Evolutionary conservation across 2,113 vertebrate genomes (phyloP), one percentile per base, ranked within the genome.

Genomic region (Empidonax traillii): DNA sequence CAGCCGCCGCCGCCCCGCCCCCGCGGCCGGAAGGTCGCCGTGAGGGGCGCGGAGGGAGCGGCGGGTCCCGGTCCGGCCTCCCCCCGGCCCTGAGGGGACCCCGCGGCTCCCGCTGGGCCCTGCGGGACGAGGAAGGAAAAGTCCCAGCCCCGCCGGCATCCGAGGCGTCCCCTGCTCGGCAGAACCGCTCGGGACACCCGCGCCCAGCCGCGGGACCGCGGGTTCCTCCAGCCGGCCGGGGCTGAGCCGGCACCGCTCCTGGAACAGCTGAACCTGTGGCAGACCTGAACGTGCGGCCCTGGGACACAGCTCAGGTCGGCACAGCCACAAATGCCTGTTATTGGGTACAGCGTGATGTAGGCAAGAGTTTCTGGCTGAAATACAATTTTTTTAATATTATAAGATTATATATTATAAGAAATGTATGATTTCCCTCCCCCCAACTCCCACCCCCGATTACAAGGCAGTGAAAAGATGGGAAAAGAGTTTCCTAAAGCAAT

Each of bases 1-100:
- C 94, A 24, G 17, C 2, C 12, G 10, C 47, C 23, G 2, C 81
- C 22, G 81, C 87, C 75, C 78, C 53, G 97, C 95, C 85, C 88
- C 94, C 95, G 83, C 83, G 66, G 90, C 94, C 91, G 94, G 94
- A 93, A 93, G 91, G 91, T 80, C 87, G 91, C 75, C 35, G 75
- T 72, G 35, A 81, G 85, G 78, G 78, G 74, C 37, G 13, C 49
- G 46, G 11, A 10, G 84, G 68, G 18, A 68, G 58, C 30, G 44
- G 90, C 37, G 67, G 83, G 73, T 81, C 69, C 46, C 74, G 87
- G 68, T 86, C 65, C 33, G 46, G 46, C 41, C 21, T 39, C 72
- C 24, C 41, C 19, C 12, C 28, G 9, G 33, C 12, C 20, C 37
- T 30, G 43, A 39, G n/a, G 35, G 35, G 6, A 8, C 2, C 3